phyloP scores from a whole-genome alignment of 2,888 invertebrate genomes.

The Heliconius erato region DNA sequence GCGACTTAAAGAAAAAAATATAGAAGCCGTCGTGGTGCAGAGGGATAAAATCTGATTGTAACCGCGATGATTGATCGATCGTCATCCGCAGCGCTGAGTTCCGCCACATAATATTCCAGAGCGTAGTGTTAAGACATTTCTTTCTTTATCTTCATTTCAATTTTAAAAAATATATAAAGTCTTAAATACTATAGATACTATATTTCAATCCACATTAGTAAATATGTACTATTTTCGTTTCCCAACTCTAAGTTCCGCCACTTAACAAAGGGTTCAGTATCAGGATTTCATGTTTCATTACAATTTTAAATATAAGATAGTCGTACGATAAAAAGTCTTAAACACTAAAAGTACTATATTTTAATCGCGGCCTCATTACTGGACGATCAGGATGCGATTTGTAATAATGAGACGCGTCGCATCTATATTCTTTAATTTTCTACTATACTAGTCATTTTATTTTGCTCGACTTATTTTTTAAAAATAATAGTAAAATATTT shows the following conservation, averaged over 20 bases:
- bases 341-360: constrained; percentile 46
- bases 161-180: too few relatives aligned
- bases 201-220: too few relatives aligned
- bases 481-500: not conserved
- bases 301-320: too few relatives aligned
- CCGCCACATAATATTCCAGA: too few relatives aligned
- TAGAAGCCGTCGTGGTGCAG: not conserved
- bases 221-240: not conserved
- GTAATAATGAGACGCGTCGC: constrained; percentile 55
- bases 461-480: not conserved
- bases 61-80: too few relatives aligned
- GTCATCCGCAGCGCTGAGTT: too few relatives aligned
- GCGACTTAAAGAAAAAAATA: constrained; percentile 42
- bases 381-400: constrained; percentile 50
- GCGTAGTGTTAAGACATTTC: too few relatives aligned
- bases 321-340: constrained; percentile 29
- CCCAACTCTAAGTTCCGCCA: not conserved
- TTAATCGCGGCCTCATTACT: constrained; percentile 59
- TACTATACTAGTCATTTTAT: not conserved
- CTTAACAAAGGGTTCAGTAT: too few relatives aligned
- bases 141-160: too few relatives aligned
- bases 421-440: constrained; percentile 33
- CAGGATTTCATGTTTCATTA: too few relatives aligned
- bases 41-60: too few relatives aligned
- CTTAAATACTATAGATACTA: too few relatives aligned